A percentile compares a stretch with the other conserved stretches of the same genome.
phyloP scores from a whole-genome alignment of 2,113 vertebrate genomes.

The Hippoglossus stenolepis region DNA sequence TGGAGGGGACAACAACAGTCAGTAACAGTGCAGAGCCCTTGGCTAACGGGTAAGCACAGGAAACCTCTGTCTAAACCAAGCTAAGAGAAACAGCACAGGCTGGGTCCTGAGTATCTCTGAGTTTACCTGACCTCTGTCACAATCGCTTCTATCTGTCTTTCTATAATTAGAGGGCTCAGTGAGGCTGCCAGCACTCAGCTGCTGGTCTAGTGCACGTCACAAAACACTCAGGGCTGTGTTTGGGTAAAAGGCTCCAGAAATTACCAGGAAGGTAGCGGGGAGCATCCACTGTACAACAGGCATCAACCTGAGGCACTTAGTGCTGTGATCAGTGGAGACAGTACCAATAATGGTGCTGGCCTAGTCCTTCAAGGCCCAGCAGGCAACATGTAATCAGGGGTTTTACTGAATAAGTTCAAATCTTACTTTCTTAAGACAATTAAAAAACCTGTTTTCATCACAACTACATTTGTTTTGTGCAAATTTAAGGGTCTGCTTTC shows the following conservation, averaged over 20 bases:
- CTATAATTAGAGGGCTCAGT: slow-evolving; percentile 34
- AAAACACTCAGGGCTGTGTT: slow-evolving; percentile 21
- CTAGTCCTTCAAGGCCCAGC: not conserved
- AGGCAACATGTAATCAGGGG: not conserved
- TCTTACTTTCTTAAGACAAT: not conserved
- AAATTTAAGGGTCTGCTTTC: too few species aligned
- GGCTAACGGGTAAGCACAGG: slow-evolving; percentile 5
- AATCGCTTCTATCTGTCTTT: slow-evolving; percentile 29
- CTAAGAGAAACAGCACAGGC: slow-evolving; percentile 23
- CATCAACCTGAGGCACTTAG: slow-evolving; percentile 2
- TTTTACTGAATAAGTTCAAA: not conserved
- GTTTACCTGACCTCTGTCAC: slow-evolving; percentile 49
- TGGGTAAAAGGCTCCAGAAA: slow-evolving; percentile 7
- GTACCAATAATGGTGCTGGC: not conserved
- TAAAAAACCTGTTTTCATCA: too few species aligned
- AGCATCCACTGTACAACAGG: slow-evolving; percentile 16
- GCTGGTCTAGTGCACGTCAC: slow-evolving; percentile 29
- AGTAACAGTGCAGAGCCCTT: not conserved
- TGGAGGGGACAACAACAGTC: not conserved
- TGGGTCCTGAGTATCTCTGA: slow-evolving; percentile 20
- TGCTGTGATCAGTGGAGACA: not conserved
- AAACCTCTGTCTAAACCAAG: slow-evolving; percentile 14
- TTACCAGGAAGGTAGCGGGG: not conserved
- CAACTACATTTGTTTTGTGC: too few species aligned
- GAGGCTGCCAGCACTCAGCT: slow-evolving; percentile 12